phyloP scores from a whole-genome alignment of 2,113 vertebrate species.

The Osmerus eperlanus region DNA sequence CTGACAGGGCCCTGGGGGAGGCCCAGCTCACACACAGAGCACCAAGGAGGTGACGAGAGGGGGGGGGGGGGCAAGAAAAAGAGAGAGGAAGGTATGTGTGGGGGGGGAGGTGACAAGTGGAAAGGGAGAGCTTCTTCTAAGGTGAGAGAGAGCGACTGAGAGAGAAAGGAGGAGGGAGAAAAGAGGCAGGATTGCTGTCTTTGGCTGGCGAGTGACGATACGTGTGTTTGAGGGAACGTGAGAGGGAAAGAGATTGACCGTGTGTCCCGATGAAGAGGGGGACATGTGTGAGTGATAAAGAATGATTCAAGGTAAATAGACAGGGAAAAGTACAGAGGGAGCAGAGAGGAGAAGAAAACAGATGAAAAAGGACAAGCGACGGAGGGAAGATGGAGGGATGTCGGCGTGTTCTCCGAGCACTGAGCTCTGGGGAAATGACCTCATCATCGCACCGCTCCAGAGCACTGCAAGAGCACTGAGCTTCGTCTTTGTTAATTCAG shows the following conservation, averaged over 20 bases:
- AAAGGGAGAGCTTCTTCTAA: neutral
- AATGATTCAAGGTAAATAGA: conserved; percentile 55
- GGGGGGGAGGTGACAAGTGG: neutral
- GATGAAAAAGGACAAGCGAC: conserved; percentile 20
- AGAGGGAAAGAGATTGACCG: conserved; percentile 24
- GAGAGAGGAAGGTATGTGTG: neutral
- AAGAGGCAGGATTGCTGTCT: conserved; percentile 1
- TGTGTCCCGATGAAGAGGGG: conserved; percentile 62
- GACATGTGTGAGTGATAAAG: conserved; percentile 76
- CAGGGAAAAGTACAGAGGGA: conserved; percentile 36
- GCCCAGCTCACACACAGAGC: too few relatives aligned
- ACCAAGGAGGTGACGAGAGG: neutral
- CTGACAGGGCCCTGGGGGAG: too few relatives aligned
- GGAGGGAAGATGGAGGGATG: conserved; percentile 56
- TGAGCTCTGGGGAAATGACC: conserved; percentile 86
- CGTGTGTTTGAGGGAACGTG: conserved; percentile 43
- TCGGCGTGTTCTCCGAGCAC: conserved; percentile 76
- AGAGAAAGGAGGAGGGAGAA: neutral
- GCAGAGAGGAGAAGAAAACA: conserved; percentile 17
- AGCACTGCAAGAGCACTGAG: conserved; percentile 57
- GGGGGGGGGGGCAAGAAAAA: neutral
- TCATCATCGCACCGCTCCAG: conserved; percentile 79
- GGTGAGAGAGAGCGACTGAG: neutral
- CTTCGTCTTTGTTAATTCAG: conserved; percentile 82
- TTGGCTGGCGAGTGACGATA: conserved; percentile 11